A percentile compares a stretch with the other conserved stretches of the same genome.
phyloP scores from a whole-genome alignment of 2,797 vertebrate genomes.

The Arnoldichthys spilopterus region DNA sequence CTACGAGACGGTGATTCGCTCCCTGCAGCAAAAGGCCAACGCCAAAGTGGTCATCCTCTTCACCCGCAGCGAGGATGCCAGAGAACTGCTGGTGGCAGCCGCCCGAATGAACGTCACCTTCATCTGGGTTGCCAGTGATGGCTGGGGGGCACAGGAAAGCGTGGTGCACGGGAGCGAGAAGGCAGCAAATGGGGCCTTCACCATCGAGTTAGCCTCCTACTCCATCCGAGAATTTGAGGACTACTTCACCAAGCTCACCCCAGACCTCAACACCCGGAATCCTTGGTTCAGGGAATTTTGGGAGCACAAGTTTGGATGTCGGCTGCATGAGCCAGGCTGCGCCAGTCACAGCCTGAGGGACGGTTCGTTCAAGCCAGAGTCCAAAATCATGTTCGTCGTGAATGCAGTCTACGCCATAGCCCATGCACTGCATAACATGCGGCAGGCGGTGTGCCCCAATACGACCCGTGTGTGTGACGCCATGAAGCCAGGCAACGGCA shows the following conservation, averaged over 20 bases:
- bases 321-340: slow-evolving; percentile 85
- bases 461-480: slow-evolving; percentile 88
- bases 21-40: slow-evolving; percentile 93
- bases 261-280: slow-evolving; percentile 93
- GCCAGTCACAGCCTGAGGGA: slow-evolving; percentile 84
- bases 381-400: slow-evolving; percentile 97
- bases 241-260: slow-evolving; percentile 90
- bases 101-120: slow-evolving; percentile 92
- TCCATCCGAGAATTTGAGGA: slow-evolving; percentile 87
- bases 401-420: slow-evolving; percentile 98
- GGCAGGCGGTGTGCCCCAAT: slow-evolving; percentile 89
- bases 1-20: slow-evolving; percentile 90
- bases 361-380: slow-evolving; percentile 91
- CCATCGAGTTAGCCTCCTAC: slow-evolving; percentile 96
- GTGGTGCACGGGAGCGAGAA: slow-evolving; percentile 91
- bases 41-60: slow-evolving; percentile 95
- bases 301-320: slow-evolving; percentile 95
- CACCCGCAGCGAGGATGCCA: slow-evolving; percentile 93
- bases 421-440: slow-evolving; percentile 93
- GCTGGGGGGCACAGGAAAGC: slow-evolving; percentile 96
- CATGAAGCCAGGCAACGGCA: slow-evolving; percentile 92
- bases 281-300: slow-evolving; percentile 98
- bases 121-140: slow-evolving; percentile 96
- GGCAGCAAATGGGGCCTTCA: slow-evolving; percentile 93
- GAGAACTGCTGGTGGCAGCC: slow-evolving; percentile 90